Evolutionary conservation across 2,888 invertebrate genomes (phyloP).

Genomic region (Peribatodes rhomboidaria): DNA sequence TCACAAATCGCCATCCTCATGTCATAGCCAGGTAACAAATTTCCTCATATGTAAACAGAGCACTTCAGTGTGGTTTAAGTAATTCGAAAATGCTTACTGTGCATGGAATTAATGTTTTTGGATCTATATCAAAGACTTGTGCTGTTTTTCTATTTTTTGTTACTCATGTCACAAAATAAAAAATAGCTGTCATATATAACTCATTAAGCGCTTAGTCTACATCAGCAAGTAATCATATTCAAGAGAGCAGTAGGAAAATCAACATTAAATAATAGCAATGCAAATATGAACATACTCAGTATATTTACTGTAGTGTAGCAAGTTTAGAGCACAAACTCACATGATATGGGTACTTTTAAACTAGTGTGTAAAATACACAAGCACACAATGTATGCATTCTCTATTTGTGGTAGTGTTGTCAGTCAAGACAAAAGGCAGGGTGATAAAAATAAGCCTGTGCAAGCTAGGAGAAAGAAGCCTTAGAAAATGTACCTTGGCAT

Average conservation of each 20-base stretch:
- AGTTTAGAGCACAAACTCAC: slow-evolving; percentile 1
- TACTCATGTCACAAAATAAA: background rate
- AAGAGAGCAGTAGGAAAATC: background rate
- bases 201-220: slow-evolving; percentile 20
- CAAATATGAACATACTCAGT: slow-evolving; percentile 20
- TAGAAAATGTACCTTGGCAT: background rate
- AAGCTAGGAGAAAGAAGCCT: background rate
- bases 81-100: slow-evolving; percentile 11
- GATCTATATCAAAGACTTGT: slow-evolving; percentile 16
- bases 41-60: background rate
- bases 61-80: background rate
- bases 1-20: slow-evolving; percentile 81
- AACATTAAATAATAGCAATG: slow-evolving; percentile 10
- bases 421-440: background rate
- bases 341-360: background rate
- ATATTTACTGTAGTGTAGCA: slow-evolving; percentile 1
- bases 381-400: too few species aligned
- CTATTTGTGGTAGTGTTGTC: background rate
- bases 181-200: background rate
- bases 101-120: slow-evolving; percentile 35
- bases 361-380: background rate
- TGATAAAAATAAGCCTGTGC: background rate
- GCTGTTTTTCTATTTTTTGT: slow-evolving; percentile 13
- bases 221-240: slow-evolving; percentile 7
- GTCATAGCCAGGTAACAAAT: slow-evolving; percentile 85